Conservation (phyloP, 2,797 vertebrate species). For the Channa striata region DNA sequence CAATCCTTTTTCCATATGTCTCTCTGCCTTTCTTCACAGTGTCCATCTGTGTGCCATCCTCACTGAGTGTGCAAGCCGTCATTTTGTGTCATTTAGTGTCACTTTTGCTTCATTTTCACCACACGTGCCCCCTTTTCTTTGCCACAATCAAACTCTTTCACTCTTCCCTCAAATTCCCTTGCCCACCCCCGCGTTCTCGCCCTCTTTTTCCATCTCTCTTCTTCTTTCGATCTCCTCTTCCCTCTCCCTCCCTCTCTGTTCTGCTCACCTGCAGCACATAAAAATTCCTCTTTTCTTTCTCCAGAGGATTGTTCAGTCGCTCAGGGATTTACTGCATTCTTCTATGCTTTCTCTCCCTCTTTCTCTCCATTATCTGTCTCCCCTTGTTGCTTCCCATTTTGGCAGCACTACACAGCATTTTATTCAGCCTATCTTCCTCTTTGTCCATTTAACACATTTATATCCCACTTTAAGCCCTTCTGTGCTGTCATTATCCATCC, state of each 20-base stretch:
- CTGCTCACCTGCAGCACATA: slow-evolving; percentile 90
- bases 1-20: slow-evolving; percentile 70
- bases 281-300: slow-evolving; percentile 89
- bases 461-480: slow-evolving; percentile 62
- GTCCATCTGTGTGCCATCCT: slow-evolving; percentile 53
- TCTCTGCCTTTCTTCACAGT: slow-evolving; percentile 9
- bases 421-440: slow-evolving; percentile 62
- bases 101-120: slow-evolving; percentile 71
- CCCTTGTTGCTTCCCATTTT: slow-evolving; percentile 62
- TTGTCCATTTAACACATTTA: slow-evolving; percentile 78
- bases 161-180: slow-evolving; percentile 75
- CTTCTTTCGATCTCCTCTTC: slow-evolving; percentile 48
- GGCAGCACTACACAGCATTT: slow-evolving; percentile 71
- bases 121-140: slow-evolving; percentile 61
- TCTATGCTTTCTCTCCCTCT: slow-evolving; percentile 71
- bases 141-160: slow-evolving; percentile 78
- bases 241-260: slow-evolving; percentile 71
- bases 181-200: slow-evolving; percentile 74
- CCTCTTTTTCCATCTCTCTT: slow-evolving; percentile 64
- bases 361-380: slow-evolving; percentile 70
- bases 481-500: slow-evolving; percentile 64
- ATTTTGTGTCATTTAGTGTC: slow-evolving; percentile 67
- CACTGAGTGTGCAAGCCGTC: slow-evolving; percentile 20
- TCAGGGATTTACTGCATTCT: slow-evolving; percentile 87
- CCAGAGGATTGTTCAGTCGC: slow-evolving; percentile 84